Conservation (phyloP, 2,113 vertebrate species). For the Cephalopholis sonnerati region DNA sequence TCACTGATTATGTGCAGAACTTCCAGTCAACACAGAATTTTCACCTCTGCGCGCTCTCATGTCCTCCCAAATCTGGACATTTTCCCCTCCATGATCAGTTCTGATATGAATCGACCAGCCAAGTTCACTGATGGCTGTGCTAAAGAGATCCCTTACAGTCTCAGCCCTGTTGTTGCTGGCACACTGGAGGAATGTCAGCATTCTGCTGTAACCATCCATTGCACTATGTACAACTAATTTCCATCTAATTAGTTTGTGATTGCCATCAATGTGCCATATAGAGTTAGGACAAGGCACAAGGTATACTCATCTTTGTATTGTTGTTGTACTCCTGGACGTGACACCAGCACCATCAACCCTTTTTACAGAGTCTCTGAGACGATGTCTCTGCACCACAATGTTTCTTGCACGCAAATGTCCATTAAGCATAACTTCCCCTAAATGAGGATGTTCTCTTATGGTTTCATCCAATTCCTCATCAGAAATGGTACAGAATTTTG, state of each 20-base stretch:
- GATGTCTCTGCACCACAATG: slow-evolving; percentile 9
- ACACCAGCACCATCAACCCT: background rate
- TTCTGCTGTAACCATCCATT: background rate
- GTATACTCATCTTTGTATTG: slow-evolving; percentile 17
- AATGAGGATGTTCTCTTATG: slow-evolving; percentile 10
- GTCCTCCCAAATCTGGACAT: too few species aligned
- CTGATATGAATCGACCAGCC: background rate
- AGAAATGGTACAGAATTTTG: background rate
- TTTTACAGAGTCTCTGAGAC: slow-evolving; percentile 18
- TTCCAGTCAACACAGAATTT: too few species aligned
- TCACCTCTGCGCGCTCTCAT: too few species aligned
- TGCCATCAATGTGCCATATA: slow-evolving; percentile 14
- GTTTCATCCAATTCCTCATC: background rate
- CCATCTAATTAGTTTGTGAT: slow-evolving; percentile 11
- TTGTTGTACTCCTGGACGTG: slow-evolving; percentile 1
- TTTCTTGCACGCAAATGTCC: slow-evolving; percentile 17
- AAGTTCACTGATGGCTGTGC: background rate
- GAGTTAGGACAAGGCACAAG: slow-evolving; percentile 16
- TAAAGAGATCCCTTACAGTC: background rate
- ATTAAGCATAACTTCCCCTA: slow-evolving; percentile 22
- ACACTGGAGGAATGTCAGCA: background rate
- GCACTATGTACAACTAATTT: background rate
- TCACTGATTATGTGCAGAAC: too few species aligned
- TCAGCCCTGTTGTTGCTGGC: background rate
- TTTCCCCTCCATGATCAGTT: background rate